Evolutionary conservation across 2,888 invertebrate genomes (phyloP), one percentile per base, ranked within the genome.

Genomic region (Drosophila mulleri): DNA sequence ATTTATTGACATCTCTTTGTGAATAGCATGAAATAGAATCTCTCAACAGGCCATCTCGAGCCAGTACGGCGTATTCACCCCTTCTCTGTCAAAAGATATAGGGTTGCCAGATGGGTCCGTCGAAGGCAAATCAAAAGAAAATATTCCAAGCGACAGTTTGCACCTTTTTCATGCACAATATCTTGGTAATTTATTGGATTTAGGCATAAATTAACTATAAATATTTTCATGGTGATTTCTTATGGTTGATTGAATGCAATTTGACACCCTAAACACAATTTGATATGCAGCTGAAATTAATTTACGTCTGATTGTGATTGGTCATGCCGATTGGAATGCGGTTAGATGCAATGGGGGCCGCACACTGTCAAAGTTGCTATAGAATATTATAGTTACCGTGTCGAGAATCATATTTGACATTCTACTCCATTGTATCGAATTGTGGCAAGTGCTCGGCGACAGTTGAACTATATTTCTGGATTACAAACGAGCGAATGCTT

Each of bases 281-380:
- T 79, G 71, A 83, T 79, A 77, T 72, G 73, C 69, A 72, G 67
- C 57, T 59, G 60, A 62, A 78, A 78, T 83, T 85, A 81, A 80
- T 81, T 86, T 75, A 62, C 70, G 48, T 50, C 67, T 67, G 65
- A 67, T 66, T 78, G 56, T 67, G 56, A n/a, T 41, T 50, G 47
- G 18, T 16, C 57, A 57, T 52, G 61, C 29, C 23, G 62, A 23
- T 29, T 70, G 52, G 56, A n/a, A 42, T 71, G 68, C n/a, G 66
- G 75, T 61, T 65, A 42, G 76, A 54, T 63, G 54, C 62, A 53
- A 57, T 63, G 75, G 39, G 44, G 23, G 37, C 39, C 20, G 20
- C 1, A 14, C 16, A 18, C 50, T 53, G n/a, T 37, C 16, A 37
- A 11, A 39, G 39, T 20, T 12, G 11, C 41, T 39, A n/a, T 54